Percentiles rank a stretch among this genome's conserved stretches.
Conservation (phyloP, 2,888 invertebrate genomes). For the Ephialtes manifestator region DNA sequence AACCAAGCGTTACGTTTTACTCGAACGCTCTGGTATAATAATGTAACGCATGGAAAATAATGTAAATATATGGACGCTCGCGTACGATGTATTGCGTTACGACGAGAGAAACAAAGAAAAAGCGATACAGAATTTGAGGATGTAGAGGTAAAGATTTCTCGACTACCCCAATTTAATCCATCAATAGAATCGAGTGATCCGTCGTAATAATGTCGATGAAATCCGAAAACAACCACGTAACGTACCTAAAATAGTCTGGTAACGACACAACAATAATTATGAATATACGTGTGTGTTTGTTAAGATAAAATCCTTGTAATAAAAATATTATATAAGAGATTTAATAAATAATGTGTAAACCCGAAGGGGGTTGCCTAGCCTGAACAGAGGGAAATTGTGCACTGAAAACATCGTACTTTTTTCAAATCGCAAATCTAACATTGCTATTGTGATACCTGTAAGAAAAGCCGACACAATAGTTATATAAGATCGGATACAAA, state of each 20-base stretch:
- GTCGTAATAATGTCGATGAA: conserved; percentile 24
- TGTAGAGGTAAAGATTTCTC: conserved; percentile 20
- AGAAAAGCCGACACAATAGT: too few species aligned
- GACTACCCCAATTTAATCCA: conserved; percentile 24
- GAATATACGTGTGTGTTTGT: conserved; percentile 77
- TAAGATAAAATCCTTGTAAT: conserved; percentile 80
- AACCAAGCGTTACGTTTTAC: not conserved
- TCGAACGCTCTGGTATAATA: not conserved
- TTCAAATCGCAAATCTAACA: not conserved
- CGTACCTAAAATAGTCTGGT: conserved; percentile 65
- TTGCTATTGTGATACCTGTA: too few species aligned
- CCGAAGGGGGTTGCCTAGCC: conserved; percentile 6
- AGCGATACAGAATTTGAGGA: conserved; percentile 34
- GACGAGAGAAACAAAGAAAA: conserved; percentile 4
- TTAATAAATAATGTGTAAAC: conserved; percentile 78
- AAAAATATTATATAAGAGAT: conserved; percentile 77
- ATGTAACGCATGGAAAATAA: not conserved
- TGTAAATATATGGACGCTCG: conserved; percentile 29
- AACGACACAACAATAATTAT: conserved; percentile 77
- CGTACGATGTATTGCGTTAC: not conserved
- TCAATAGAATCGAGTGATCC: conserved; percentile 49
- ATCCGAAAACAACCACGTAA: conserved; percentile 20
- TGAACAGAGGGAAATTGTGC: conserved; percentile 7
- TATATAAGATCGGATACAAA: too few species aligned
- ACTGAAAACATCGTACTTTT: not conserved